Evolutionary conservation across 2,888 invertebrate genomes (phyloP).

Genomic region (Lasius platythorax): DNA sequence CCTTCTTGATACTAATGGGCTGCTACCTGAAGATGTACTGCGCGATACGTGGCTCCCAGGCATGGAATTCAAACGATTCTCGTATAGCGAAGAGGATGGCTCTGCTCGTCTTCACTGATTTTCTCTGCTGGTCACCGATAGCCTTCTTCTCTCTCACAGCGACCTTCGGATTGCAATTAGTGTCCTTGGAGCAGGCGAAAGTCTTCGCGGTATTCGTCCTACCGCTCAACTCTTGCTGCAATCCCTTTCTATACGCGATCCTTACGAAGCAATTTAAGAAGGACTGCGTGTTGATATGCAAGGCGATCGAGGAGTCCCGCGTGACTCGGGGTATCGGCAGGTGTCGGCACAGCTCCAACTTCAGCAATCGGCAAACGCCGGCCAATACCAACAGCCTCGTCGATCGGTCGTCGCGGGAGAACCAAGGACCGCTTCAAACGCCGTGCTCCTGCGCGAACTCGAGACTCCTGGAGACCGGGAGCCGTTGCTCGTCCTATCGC

Average conservation of each 20-base stretch:
- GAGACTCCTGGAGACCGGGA: conserved; percentile 86
- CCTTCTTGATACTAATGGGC: conserved; percentile 97
- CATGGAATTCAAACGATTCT: conserved; percentile 99
- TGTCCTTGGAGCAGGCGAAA: conserved; percentile 98
- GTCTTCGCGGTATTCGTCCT: conserved; percentile 98
- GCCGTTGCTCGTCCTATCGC: conserved; percentile 65
- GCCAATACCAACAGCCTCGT: conserved; percentile 94
- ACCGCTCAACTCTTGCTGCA: conserved; percentile 98
- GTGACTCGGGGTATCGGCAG: conserved; percentile 95
- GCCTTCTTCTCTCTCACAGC: conserved; percentile 98
- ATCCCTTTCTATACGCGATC: conserved; percentile 99
- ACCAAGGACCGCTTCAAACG: conserved; percentile 85
- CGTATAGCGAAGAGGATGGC: conserved; percentile 99
- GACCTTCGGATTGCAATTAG: conserved; percentile 95
- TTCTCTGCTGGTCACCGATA: conserved; percentile 99
- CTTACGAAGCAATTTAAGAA: conserved; percentile 99
- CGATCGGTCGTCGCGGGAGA: conserved; percentile 92
- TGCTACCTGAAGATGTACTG: conserved; percentile 99
- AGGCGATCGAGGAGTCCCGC: conserved; percentile 97
- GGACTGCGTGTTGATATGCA: conserved; percentile 98
- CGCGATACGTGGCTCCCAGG: conserved; percentile 98
- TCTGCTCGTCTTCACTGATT: conserved; percentile 97
- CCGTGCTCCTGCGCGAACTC: conserved; percentile 88
- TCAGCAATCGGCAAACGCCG: conserved; percentile 95
- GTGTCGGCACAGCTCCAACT: conserved; percentile 94